Base-by-base conservation (phyloP, 1,140 invertebrate genomes). In the Apolygus lucorum region DNA sequence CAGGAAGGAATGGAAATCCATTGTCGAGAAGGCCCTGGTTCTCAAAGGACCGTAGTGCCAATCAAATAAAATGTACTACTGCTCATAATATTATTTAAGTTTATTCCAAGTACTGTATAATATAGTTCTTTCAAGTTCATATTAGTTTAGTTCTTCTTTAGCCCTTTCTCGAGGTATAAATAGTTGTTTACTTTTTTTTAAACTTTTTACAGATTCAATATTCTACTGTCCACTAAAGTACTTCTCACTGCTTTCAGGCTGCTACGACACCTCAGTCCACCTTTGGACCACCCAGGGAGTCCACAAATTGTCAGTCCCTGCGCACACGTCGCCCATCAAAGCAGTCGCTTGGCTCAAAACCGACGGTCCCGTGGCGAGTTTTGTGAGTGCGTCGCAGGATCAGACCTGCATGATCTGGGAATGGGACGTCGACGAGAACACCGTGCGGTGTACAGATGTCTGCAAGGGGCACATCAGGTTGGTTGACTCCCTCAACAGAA, bases 221-320 rank as follows among this genome's bases (percentile, higher is more conserved):
- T n/a, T n/a, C n/a, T n/a, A n/a, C n/a, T n/a, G n/a, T n/a, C n/a
- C n/a, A n/a, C n/a, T n/a, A n/a, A n/a, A n/a, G n/a, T n/a, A n/a
- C n/a, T n/a, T n/a, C n/a, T n/a, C n/a, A n/a, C 17, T 97, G 71
- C 76, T 98, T 11, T 90, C 90, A 68, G 95, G 95, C n/a, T 92
- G 92, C 79, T 98, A 98, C 82, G 96, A 98, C 78, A 91, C 93
- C 77, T 92, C 92, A 49, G 76, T 98, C 21, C 90, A 94, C 74
- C 84, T 98, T 68, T 98, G 93, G 93, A 90, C 86, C 17, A 82
- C 82, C 2, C 89, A 90, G 81, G 93, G 94, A 17, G 88, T 91
- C 74, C 89, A 93, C 76, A 84, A 89, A 71, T 80, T 92, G 29
- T 90, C 88, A 1, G 90, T 95, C 73, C 88, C 91, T 62, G 93